Evolutionary conservation across 1,140 invertebrate genomes (phyloP), one percentile per base, ranked within the genome.

Genomic region (Bombus polaris): DNA sequence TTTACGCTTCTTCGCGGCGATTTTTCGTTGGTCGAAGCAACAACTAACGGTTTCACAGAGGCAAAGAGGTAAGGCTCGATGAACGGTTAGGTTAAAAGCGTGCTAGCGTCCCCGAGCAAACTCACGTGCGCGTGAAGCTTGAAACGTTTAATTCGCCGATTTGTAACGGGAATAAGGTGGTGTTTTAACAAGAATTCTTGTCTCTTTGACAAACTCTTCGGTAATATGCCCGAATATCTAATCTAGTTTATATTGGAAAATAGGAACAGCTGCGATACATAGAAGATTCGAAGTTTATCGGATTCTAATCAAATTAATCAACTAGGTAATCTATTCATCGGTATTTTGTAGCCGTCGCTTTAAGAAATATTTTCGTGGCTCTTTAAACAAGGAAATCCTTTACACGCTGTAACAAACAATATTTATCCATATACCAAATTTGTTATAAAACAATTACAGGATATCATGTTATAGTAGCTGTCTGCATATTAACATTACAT

Each of bases 1-100:
- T 57, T 62, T 13, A 13, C 25, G 22, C 22, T 39, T 44, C 57
- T 28, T 32, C 81, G 37, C 77, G 79, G 74, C 88, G 73, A 74
- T 87, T 86, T 74, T 78, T 88, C 88, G 88, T 74, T 53, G 77
- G 37, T 47, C 66, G 74, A 75, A 78, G 66, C 42, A 53, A 35
- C 53, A 57, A 80, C 68, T 47, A 83, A 89, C 88, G 74, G 37
- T 68, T 78, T 42, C 53, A 18, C 35, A 59, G 39, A 74, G 73
- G 42, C 83, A 53, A 57, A 44, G 44, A 35, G 22, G n/a, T 1
- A 5, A 28, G 39, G 65, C 47, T 4, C 68, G 62, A 47, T 53
- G 47, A 39, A 42, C 15, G 32, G 66, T 18, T 12, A 32, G 28
- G 72, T 3, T 57, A 68, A 53, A 62, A 74, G 70, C 87, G 42